Percentiles rank a stretch among this genome's conserved stretches.
Evolutionary conservation across 2,888 invertebrate genomes (phyloP).

Genomic region (Hemicrepidius hirtus): DNA sequence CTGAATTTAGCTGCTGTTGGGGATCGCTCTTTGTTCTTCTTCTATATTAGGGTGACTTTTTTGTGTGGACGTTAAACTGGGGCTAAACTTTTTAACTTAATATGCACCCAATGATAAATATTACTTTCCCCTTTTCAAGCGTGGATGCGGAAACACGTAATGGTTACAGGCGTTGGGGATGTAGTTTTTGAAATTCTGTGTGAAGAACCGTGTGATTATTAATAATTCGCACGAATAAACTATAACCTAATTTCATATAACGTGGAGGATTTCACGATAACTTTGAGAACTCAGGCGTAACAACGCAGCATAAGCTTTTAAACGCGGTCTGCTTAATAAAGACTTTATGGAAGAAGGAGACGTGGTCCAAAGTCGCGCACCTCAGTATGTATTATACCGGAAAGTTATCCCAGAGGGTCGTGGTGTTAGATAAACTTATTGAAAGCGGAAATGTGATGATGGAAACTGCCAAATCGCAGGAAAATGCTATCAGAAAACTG

Average conservation of each 20-base stretch:
- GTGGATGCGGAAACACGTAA: background rate
- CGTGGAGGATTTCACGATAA: conserved; percentile 54
- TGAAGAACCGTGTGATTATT: conserved; percentile 14
- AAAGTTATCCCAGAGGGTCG: conserved; percentile 61
- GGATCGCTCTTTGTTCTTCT: conserved; percentile 36
- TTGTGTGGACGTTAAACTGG: conserved; percentile 22
- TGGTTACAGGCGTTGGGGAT: background rate
- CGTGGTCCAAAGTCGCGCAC: conserved; percentile 54
- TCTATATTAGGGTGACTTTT: conserved; percentile 19
- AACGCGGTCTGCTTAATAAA: conserved; percentile 45
- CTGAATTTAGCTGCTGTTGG: conserved; percentile 45
- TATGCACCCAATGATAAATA: conserved; percentile 23
- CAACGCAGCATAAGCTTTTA: conserved; percentile 54
- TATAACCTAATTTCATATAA: conserved; percentile 52
- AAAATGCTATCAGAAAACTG: conserved; percentile 62
- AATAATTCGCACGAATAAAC: conserved; percentile 41
- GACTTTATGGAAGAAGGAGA: conserved; percentile 38
- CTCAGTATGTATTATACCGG: conserved; percentile 55
- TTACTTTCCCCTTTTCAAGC: background rate
- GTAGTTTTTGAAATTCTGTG: background rate
- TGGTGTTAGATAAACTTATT: conserved; percentile 64
- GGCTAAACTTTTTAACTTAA: conserved; percentile 30
- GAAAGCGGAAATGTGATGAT: conserved; percentile 64
- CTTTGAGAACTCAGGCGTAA: conserved; percentile 55
- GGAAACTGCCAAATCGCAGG: conserved; percentile 64